Evolutionary conservation across 2,888 invertebrate genomes (phyloP), one percentile per base, ranked within the genome.

Genomic region (Netelia melanura): DNA sequence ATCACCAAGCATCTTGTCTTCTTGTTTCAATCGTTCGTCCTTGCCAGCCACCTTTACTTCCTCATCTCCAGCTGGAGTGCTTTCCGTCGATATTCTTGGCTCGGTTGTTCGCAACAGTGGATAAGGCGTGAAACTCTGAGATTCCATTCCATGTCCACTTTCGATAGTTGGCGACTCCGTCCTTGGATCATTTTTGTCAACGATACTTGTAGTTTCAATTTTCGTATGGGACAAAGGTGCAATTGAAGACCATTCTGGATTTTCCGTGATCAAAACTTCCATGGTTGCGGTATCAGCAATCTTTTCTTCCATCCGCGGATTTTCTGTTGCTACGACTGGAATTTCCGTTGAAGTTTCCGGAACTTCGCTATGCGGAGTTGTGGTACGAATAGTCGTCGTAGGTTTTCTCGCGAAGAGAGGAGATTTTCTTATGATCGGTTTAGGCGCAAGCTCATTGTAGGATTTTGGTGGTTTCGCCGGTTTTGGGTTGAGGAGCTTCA

Each of bases 381-480:
- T 82, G 5, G 43, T 61, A 2, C 78, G 81, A 52, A 65, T 52
- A 1, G 78, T 61, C 2, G 88, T 86, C 0, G 88, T 74, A 2
- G 88, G 43, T 71, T 90, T 92, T 68, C 92, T 89, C 1, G 90
- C 72, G 9, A 89, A 67, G 2, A 93, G 77, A 17, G 93, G 88
- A 25, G 89, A 87, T 61, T 91, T 93, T 44, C 92, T 89, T 54
- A 93, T 93, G 0, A 92, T 86, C 0, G 93, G 93, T 75, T 92
- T 93, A 0, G 93, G 91, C 1, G 91, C 92, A n/a, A 92, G 62
- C 0, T 93, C 93, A 72, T 92, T 93, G 78, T 93, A 93, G 2
- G 90, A 89, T 78, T 90, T 92, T 6, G 86, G 88, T 1, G 91
- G 92, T 78, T 93, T 93, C 0, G 91, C 91, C 17, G 93, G 93